A percentile compares a stretch with the other conserved stretches of the same genome.
phyloP scores from a whole-genome alignment of 1,140 invertebrate genomes.

The Sycophila sp. region DNA sequence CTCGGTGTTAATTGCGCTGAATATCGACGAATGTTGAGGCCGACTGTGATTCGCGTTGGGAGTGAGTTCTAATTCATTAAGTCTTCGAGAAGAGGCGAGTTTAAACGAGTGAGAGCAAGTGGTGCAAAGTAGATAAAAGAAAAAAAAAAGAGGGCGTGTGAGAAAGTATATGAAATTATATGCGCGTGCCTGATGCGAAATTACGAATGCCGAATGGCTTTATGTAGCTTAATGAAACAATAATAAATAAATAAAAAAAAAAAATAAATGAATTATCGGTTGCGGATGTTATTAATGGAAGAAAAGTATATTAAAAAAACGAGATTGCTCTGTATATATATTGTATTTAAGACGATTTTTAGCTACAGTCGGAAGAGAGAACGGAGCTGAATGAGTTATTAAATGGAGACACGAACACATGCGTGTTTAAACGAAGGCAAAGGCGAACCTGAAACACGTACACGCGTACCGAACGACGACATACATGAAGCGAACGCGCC shows the following conservation, averaged over 20 bases:
- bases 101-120: constrained; percentile 45
- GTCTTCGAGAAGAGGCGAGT: constrained; percentile 51
- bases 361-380: neutral
- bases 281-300: constrained; percentile 61
- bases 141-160: constrained; percentile 37
- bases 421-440: constrained; percentile 8
- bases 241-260: constrained; percentile 52
- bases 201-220: constrained; percentile 21
- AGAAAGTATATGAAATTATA: constrained; percentile 45
- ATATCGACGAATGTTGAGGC: constrained; percentile 54
- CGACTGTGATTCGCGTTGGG: constrained; percentile 63
- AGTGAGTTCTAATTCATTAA: constrained; percentile 50
- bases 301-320: constrained; percentile 54
- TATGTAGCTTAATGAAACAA: constrained; percentile 42
- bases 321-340: constrained; percentile 58
- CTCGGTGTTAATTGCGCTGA: too few species aligned
- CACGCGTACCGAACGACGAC: constrained; percentile 34
- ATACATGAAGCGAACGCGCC: constrained; percentile 43
- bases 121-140: constrained; percentile 24
- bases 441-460: constrained; percentile 32
- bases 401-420: constrained; percentile 28
- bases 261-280: constrained; percentile 62
- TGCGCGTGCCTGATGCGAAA: constrained; percentile 34
- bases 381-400: neutral
- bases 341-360: constrained; percentile 42